phyloP scores from a whole-genome alignment of 2,888 invertebrate genomes.

The Eilema depressum region DNA sequence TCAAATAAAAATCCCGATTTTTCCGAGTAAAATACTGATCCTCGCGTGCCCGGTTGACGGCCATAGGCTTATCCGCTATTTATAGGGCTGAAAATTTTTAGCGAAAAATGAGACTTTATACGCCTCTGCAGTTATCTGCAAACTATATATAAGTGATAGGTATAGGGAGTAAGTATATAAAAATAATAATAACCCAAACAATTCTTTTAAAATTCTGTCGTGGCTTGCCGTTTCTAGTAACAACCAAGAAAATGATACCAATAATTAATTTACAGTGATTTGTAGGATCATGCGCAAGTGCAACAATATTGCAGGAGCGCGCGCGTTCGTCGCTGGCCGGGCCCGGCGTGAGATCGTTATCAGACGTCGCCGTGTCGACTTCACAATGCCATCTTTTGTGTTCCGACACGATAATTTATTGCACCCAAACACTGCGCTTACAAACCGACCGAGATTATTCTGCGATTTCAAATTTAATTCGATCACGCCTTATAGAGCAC shows the following conservation, averaged over 20 bases:
- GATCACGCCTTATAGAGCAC: conserved; percentile 56
- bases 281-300: conserved; percentile 30
- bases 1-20: too few species aligned
- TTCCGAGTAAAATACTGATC: too few species aligned
- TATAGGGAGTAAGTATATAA: too few species aligned
- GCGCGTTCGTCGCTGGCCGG: conserved; percentile 43
- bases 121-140: too few species aligned
- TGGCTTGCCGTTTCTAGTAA: background rate
- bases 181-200: too few species aligned
- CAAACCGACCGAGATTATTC: conserved; percentile 73
- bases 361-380: conserved; percentile 81
- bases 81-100: too few species aligned
- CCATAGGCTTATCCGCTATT: too few species aligned
- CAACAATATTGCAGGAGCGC: conserved; percentile 41
- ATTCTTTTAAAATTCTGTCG: too few species aligned
- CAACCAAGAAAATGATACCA: conserved; percentile 12
- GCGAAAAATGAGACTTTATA: too few species aligned
- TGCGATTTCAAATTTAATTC: conserved; percentile 70
- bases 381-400: conserved; percentile 84
- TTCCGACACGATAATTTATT: conserved; percentile 83
- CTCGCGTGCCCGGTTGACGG: background rate
- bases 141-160: too few species aligned
- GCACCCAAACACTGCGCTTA: conserved; percentile 76
- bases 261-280: conserved; percentile 33
- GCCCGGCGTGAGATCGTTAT: conserved; percentile 73